Base-by-base conservation (phyloP, 2,888 invertebrate genomes). In the Calephelis perditalis region DNA sequence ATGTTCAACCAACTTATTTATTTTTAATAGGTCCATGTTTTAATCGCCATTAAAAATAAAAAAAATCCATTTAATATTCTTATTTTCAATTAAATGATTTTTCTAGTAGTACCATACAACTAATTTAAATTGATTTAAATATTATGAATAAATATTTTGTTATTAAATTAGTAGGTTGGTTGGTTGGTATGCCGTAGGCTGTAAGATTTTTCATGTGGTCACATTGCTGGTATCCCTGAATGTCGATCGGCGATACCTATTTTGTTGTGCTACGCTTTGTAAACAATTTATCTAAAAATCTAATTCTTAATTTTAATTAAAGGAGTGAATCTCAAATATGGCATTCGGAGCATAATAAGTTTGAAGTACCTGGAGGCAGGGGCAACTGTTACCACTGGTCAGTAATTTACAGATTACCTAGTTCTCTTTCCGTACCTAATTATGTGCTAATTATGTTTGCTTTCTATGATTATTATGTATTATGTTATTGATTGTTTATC, bases 271-370 rank as follows among this genome's bases (percentile, higher is more conserved):
- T 62, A 60, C 57, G 49, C 60, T 63, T 62, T 60, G 63, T 64
- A 58, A 63, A 65, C 64, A 67, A 26, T 63, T 68, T 64, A 57
- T 64, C 44, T 67, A 69, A 65, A 71, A 74, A 75, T 75, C 74
- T 72, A 76, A 73, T 72, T 46, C 46, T 55, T 10, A 36, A 59
- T 36, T 40, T 7, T 36, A 37, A 46, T 15, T 46, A 59, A 37
- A 67, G 67, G 64, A 66, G 72, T 61, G 67, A 71, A 65, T 70
- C 68, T 47, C 70, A 79, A 84, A 68, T 67, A 88, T 89, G 89
- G 80, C 76, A 78, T 76, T 75, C 68, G 78, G 77, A 70, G 84
- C 77, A 76, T 86, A 78, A 86, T 73, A 74, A 69, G 73, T 73
- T 52, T 52, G 11, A 52, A 52, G 49, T 26, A 69, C 71, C 71